Evolutionary conservation across 2,797 vertebrate genomes (phyloP).

Genomic region (Leuciscus waleckii): DNA sequence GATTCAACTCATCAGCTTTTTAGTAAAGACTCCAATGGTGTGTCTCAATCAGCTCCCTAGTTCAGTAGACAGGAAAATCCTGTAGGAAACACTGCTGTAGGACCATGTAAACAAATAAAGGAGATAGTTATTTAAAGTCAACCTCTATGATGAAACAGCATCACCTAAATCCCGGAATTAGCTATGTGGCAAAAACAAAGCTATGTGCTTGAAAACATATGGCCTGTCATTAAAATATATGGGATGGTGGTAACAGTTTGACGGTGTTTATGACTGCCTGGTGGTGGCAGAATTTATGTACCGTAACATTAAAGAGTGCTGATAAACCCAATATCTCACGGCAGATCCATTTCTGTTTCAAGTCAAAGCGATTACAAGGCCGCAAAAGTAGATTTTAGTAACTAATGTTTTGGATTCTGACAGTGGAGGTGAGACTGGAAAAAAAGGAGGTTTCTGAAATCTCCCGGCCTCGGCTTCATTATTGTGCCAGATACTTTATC

Average conservation of each 20-base stretch:
- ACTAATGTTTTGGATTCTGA: constrained; percentile 8
- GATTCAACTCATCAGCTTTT: neutral
- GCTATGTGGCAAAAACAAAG: neutral
- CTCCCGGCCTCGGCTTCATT: neutral
- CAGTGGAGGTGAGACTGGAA: neutral
- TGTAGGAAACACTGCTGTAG: neutral
- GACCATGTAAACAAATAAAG: neutral
- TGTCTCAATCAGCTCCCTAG: too few species aligned
- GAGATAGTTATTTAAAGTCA: neutral
- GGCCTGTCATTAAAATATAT: constrained; percentile 42
- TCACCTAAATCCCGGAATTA: constrained; percentile 10
- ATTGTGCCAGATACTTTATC: constrained; percentile 31
- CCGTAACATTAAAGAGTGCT: constrained; percentile 39
- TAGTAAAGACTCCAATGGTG: neutral
- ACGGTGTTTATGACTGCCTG: constrained; percentile 13
- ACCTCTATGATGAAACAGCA: neutral
- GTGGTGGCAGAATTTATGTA: constrained; percentile 18
- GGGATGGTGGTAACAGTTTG: constrained; percentile 15
- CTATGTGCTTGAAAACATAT: constrained; percentile 27
- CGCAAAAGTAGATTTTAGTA: constrained; percentile 3
- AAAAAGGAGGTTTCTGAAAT: constrained; percentile 5
- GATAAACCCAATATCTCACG: constrained; percentile 32
- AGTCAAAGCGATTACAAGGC: constrained; percentile 7
- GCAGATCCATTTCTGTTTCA: neutral
- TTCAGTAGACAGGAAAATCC: neutral